These are phyloP conservation scores for Coracopsis vasa DNA, from an alignment of 2,113 vertebrate species.

Conservation along the genomic window DNA sequence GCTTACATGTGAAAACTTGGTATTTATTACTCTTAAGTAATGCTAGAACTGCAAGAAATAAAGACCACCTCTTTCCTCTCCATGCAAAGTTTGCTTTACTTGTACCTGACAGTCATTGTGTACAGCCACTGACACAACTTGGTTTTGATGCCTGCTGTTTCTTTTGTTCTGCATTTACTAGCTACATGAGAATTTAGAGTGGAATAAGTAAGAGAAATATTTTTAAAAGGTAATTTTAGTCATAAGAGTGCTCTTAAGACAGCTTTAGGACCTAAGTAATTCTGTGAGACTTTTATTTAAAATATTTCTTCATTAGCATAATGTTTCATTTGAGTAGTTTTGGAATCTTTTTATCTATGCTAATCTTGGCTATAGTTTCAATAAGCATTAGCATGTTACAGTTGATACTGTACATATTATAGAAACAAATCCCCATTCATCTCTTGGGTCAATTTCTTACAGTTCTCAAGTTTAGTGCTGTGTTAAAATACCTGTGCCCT, in stretches of 20 bases:
- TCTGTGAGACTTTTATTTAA: background rate
- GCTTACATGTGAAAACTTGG: background rate
- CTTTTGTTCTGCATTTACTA: background rate
- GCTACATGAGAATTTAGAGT: background rate
- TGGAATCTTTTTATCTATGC: background rate
- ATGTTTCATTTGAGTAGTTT: background rate
- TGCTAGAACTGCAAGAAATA: background rate
- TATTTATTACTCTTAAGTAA: background rate
- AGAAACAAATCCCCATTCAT: background rate
- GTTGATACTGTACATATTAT: background rate
- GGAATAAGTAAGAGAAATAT: background rate
- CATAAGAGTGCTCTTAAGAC: background rate
- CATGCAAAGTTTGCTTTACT: rapidly evolving
- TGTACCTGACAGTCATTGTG: background rate
- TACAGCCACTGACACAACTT: background rate
- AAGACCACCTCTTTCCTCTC: background rate
- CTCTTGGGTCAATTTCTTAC: background rate
- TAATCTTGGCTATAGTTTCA: background rate
- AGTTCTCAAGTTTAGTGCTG: background rate
- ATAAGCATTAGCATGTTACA: background rate
- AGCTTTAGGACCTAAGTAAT: background rate
- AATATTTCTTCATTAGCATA: background rate
- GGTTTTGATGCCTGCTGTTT: background rate
- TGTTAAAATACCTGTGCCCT: background rate
- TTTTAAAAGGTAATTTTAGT: background rate